Evolutionary conservation across 2,113 vertebrate species (phyloP).

Genomic region (Leptobrachium ailaonicum): DNA sequence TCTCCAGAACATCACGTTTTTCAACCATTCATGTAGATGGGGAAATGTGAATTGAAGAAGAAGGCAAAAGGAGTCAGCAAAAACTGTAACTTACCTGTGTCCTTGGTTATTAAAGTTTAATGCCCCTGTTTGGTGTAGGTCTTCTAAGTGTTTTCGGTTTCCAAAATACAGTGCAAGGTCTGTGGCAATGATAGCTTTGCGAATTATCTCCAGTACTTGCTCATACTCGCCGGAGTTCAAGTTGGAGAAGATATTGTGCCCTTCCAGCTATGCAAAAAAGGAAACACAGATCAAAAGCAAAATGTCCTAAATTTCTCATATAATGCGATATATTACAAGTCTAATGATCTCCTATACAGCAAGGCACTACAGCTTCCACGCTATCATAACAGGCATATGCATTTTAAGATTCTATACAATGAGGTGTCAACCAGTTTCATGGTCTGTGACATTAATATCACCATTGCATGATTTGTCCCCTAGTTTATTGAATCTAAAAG

Average conservation of each 20-base stretch:
- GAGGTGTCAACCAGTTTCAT: too few relatives aligned
- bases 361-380: too few relatives aligned
- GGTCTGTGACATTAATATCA: too few relatives aligned
- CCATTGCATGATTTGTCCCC: too few relatives aligned
- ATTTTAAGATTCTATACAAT: too few relatives aligned
- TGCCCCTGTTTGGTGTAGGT: conserved; percentile 74
- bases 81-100: conserved; percentile 76
- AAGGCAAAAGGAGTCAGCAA: too few relatives aligned
- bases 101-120: conserved; percentile 91
- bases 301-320: conserved; percentile 26
- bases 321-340: not conserved
- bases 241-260: conserved; percentile 99
- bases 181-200: conserved; percentile 97
- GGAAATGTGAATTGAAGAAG: too few relatives aligned
- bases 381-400: too few relatives aligned
- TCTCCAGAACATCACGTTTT: too few relatives aligned
- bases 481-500: too few relatives aligned
- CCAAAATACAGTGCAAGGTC: conserved; percentile 97
- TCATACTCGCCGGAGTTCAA: conserved; percentile 95
- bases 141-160: conserved; percentile 91
- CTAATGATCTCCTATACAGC: too few relatives aligned
- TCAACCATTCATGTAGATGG: too few relatives aligned
- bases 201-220: conserved; percentile 97
- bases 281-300: conserved; percentile 61
- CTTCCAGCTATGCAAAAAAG: conserved; percentile 95